Base-by-base conservation (phyloP, 2,888 invertebrate genomes). In the Cybosia mesomella region DNA sequence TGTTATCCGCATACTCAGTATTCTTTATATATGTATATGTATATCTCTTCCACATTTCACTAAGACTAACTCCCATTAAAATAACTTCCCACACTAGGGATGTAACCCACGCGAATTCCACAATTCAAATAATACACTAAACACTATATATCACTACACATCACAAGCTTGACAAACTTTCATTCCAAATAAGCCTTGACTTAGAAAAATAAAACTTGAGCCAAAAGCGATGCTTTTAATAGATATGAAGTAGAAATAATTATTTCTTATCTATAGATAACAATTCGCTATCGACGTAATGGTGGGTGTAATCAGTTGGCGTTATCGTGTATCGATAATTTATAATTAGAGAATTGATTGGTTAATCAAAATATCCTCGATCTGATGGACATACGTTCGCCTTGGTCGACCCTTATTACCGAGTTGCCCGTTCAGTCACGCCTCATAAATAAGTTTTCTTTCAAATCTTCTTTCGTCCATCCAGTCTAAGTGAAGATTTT, bases 251-350 rank as follows among this genome's bases (percentile, higher is more conserved):
- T 67, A 68, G 28, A 54, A 68, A 69, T 74, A 72, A 71, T 76
- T 72, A 70, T 70, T 65, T 39, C 18, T 76, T 76, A 77, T 77
- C 79, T 43, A 21, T 9, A 36, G 66, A 58, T 70, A 70, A 36
- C 21, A 11, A 28, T 18, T 2, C 13, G 49, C 21, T 78, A 78
- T 68, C 76, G 62, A 18, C 21, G 18, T 32, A 69, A 64, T 74
- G 68, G 63, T 36, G 8, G n/a, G n/a, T 61, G 36, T 32, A 60
- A 53, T 69, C 66, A 24, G 32, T 21, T 32, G 39, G 13, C 21
- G 36, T 53, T 69, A 69, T 69, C 61, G 28, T 13, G 28, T 49
- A 9, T 36, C 4, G 32, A 54, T 63, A 63, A 49, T 32, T 63
- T 53, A 61, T 61, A 39, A 63, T 49, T 34, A 54, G n/a, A 58